Percentiles rank a stretch among this genome's conserved stretches.
Conservation (phyloP, 2,888 invertebrate genomes). For the Pseudococcus longispinus region DNA sequence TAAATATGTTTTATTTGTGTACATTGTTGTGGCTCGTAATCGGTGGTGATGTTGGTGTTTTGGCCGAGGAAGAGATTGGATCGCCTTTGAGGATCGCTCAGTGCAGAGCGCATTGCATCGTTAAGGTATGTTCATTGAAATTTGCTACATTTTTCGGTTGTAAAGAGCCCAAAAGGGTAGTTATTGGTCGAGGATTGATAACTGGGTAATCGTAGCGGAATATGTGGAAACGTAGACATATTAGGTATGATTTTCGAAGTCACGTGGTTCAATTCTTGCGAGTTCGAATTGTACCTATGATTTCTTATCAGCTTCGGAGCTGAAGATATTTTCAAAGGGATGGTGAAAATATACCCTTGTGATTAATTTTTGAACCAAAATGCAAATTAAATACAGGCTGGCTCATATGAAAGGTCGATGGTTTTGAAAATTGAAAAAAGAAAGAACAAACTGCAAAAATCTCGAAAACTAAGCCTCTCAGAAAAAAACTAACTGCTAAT, state of each 20-base stretch:
- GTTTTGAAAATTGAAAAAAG: too few relatives aligned
- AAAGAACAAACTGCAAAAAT: too few relatives aligned
- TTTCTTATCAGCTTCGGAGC: background rate
- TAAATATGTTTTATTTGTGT: conserved; percentile 41
- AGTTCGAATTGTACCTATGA: background rate
- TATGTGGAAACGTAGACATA: background rate
- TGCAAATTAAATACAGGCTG: too few relatives aligned
- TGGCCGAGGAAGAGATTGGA: conserved; percentile 54
- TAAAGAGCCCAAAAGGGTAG: too few relatives aligned
- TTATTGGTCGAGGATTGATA: background rate
- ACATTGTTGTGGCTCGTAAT: conserved; percentile 42
- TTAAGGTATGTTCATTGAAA: conserved; percentile 68
- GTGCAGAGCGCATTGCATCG: conserved; percentile 75
- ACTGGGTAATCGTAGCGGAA: background rate
- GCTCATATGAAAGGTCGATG: too few relatives aligned
- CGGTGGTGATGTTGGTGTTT: background rate
- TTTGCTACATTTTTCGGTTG: background rate
- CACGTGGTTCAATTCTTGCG: too few relatives aligned
- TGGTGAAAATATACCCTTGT: too few relatives aligned
- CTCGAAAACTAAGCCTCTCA: too few relatives aligned
- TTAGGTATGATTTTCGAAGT: background rate
- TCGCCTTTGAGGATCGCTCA: conserved; percentile 76
- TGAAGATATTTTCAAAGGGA: too few relatives aligned
- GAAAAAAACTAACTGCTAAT: too few relatives aligned
- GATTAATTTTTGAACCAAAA: too few relatives aligned